Evolutionary conservation across 2,113 vertebrate genomes (phyloP).

Genomic region (Callipepla californica): DNA sequence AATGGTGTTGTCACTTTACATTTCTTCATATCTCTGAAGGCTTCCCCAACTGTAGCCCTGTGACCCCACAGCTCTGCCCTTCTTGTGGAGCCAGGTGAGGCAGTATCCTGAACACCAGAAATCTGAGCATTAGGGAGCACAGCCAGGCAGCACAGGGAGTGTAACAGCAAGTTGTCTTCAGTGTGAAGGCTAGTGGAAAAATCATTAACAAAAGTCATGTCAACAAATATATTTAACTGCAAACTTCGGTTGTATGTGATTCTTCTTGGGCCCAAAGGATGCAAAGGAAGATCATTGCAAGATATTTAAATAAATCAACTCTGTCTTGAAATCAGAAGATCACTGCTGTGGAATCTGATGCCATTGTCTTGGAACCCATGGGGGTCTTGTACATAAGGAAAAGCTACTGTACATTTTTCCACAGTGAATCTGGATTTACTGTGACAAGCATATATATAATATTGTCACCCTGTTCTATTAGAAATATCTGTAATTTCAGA

Average conservation of each 20-base stretch:
- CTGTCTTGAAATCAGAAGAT: conserved; percentile 7
- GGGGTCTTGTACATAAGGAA: background rate
- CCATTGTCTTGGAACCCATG: background rate
- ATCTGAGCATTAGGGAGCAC: background rate
- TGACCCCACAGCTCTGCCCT: background rate
- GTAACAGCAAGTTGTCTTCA: background rate
- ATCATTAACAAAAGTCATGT: background rate
- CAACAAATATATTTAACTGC: background rate
- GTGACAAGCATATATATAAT: background rate
- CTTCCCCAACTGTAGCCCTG: background rate
- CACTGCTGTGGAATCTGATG: background rate
- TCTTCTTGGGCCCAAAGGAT: background rate
- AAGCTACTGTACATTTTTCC: background rate
- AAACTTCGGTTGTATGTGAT: background rate
- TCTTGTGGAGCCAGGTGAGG: background rate
- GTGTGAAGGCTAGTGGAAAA: background rate
- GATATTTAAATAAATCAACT: background rate
- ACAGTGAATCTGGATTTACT: background rate
- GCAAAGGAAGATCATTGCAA: background rate
- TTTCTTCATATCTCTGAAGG: background rate
- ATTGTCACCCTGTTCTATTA: background rate
- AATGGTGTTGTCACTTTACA: background rate
- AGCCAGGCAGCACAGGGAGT: background rate
- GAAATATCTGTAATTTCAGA: background rate
- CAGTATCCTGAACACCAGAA: background rate